A percentile compares a stretch with the other conserved stretches of the same genome.
Conservation (phyloP, 2,888 invertebrate species). For the Antheraea assamensis region DNA sequence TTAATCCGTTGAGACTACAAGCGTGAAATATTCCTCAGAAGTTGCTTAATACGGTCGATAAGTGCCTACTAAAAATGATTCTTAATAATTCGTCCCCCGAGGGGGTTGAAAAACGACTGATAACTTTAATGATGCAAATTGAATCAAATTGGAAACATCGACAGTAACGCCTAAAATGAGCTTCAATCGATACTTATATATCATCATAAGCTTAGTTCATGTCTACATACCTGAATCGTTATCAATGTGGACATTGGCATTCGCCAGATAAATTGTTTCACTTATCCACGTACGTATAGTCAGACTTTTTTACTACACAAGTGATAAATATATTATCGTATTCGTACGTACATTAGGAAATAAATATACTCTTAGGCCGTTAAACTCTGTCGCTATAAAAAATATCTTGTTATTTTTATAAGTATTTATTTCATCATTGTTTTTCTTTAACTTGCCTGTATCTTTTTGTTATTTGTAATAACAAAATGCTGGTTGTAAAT, state of each 20-base stretch:
- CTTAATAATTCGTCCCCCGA: too few relatives aligned
- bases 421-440: slow-evolving; percentile 8
- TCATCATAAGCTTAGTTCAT: not conserved
- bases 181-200: too few relatives aligned
- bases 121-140: too few relatives aligned
- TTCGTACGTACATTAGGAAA: slow-evolving; percentile 30
- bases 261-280: slow-evolving; percentile 28
- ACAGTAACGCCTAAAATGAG: too few relatives aligned
- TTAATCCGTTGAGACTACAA: too few relatives aligned
- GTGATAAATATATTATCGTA: slow-evolving; percentile 33
- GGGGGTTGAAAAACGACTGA: too few relatives aligned
- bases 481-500: not conserved
- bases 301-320: slow-evolving; percentile 24
- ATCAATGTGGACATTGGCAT: not conserved
- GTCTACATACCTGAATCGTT: not conserved
- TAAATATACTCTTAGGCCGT: slow-evolving; percentile 20
- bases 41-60: too few relatives aligned
- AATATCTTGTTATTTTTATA: slow-evolving; percentile 1
- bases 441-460: not conserved
- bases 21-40: too few relatives aligned
- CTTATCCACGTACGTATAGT: slow-evolving; percentile 10
- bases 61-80: too few relatives aligned
- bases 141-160: too few relatives aligned
- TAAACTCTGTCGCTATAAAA: not conserved
- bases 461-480: too few relatives aligned